Evolutionary conservation across 2,113 vertebrate species (phyloP), one percentile per base, ranked within the genome.

Genomic region (Galbula dea): DNA sequence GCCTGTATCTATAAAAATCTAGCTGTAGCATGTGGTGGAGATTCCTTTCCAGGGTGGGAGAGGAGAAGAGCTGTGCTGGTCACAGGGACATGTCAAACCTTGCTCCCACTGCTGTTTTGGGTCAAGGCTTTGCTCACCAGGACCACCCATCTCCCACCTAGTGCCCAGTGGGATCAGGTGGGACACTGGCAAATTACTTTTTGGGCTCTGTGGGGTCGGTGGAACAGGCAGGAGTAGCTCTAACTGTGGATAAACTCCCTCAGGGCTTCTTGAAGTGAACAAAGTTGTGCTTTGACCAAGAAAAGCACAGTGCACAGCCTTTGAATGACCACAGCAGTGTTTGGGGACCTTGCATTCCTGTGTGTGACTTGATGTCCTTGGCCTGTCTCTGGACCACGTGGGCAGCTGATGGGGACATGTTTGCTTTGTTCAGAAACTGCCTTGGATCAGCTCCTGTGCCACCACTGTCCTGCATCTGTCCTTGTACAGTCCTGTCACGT

Each of bases 1-100:
- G 86, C 55, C 84, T 82, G 43, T 93, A 94, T 96, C 93, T 96
- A 15, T 96, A 94, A 93, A 95, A 89, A 94, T 95, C 65, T 96
- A 80, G 85, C 86, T 52, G 45, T 85, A 58, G 45, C 2, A 2
- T 88, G 79, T 3, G 4, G 39, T 7, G 10, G 75, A 82, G 80
- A 43, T 83, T 58, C 48, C 41, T 91, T 97, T 83, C 73, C 20
- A 54, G 66, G 37, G 48, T 69, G 52, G 57, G 83, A 93, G 29
- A 45, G n/a, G 55, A 85, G n/a, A 30, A 74, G 11, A 76, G 19
- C 72, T 69, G 54, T 67, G 57, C 65, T 9, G 8, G 14, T 76
- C 5, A 2, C 0, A 6, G n/a, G 48, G 36, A 69, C 16, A 19
- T 89, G 27, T 80, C 67, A 86, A 75, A 58, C 27, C 30, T 43